Percentiles rank a stretch among this genome's conserved stretches.
phyloP scores from a whole-genome alignment of 2,888 invertebrate genomes.

The Neocrepidodera transversa region DNA sequence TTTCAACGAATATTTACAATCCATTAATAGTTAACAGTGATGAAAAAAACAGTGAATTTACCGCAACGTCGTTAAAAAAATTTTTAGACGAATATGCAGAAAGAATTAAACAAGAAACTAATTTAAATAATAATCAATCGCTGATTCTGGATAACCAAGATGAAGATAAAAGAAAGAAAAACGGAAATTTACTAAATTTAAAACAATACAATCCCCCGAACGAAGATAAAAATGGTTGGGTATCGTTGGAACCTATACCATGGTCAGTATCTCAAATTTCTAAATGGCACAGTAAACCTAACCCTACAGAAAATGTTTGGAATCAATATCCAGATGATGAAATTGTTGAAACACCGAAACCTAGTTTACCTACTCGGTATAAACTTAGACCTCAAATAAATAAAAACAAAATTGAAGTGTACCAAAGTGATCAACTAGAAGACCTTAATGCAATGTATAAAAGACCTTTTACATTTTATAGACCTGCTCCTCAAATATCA shows the following conservation, averaged over 20 bases:
- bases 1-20: constrained; percentile 28
- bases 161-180: constrained; percentile 50
- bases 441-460: neutral
- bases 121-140: neutral
- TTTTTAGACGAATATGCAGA: constrained; percentile 68
- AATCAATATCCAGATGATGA: constrained; percentile 51
- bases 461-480: constrained; percentile 2
- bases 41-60: constrained; percentile 46
- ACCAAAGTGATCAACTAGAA: constrained; percentile 56
- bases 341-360: constrained; percentile 43
- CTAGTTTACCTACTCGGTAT: constrained; percentile 13
- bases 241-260: constrained; percentile 77
- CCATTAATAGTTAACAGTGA: constrained; percentile 46
- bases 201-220: constrained; percentile 65
- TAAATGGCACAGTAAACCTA: constrained; percentile 74
- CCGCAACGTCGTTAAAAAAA: constrained; percentile 63
- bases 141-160: neutral
- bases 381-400: constrained; percentile 36
- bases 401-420: constrained; percentile 49
- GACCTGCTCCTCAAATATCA: neutral
- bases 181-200: constrained; percentile 63
- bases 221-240: constrained; percentile 79
- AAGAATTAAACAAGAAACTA: constrained; percentile 36
- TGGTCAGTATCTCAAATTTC: constrained; percentile 83
- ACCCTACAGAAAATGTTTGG: constrained; percentile 57